phyloP scores from a whole-genome alignment of 2,797 vertebrate genomes.

The Triplophysa bombifrons region DNA sequence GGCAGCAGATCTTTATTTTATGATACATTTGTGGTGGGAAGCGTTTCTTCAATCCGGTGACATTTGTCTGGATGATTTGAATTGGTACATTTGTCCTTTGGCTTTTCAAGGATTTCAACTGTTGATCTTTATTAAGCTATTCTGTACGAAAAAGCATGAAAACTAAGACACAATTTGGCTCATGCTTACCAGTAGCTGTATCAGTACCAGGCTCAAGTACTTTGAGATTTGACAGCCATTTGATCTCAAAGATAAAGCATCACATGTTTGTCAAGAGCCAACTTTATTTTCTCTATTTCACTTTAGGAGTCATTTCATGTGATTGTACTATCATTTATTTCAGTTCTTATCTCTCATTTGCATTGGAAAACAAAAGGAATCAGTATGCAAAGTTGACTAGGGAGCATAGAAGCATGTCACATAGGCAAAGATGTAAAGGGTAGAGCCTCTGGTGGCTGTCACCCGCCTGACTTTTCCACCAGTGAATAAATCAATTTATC shows the following conservation, averaged over 20 bases:
- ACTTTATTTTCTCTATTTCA: neutral
- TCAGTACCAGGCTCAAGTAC: neutral
- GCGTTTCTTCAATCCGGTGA: neutral
- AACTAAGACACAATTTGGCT: neutral
- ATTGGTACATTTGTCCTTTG: neutral
- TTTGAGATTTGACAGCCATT: neutral
- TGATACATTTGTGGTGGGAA: neutral
- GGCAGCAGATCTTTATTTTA: constrained; percentile 5
- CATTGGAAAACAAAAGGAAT: constrained; percentile 16
- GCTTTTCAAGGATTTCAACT: neutral
- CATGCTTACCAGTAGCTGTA: neutral
- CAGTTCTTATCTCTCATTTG: constrained; percentile 7
- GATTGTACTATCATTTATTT: constrained; percentile 5
- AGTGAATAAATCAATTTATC: constrained; percentile 21
- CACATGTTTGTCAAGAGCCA: neutral
- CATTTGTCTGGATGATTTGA: neutral
- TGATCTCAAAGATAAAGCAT: neutral
- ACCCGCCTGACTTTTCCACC: neutral
- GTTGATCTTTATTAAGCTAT: neutral
- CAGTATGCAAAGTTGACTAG: constrained; percentile 1
- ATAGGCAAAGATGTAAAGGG: constrained; percentile 16
- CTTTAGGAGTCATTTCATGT: neutral
- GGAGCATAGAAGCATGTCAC: constrained; percentile 2
- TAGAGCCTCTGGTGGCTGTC: constrained; percentile 12
- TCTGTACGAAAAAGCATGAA: neutral